These are phyloP conservation scores for Larimichthys crocea DNA, from an alignment of 2,113 vertebrate genomes.

Conservation along the genomic window DNA sequence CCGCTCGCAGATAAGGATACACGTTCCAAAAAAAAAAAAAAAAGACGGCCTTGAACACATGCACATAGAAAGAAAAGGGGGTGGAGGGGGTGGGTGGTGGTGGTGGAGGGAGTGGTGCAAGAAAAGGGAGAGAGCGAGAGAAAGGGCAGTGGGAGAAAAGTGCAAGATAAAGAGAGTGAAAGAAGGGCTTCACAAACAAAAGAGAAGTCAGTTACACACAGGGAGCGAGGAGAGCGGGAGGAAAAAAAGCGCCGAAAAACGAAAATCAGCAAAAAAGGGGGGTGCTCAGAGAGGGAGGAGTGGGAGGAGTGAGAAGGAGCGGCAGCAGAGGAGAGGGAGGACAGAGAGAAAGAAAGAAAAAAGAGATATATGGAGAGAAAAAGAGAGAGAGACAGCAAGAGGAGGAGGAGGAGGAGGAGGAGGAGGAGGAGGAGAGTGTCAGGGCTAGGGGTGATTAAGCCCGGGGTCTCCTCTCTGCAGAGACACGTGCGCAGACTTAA, in stretches of 20 bases:
- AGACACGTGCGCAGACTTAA: slow-evolving; percentile 87
- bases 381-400: slow-evolving; percentile 23
- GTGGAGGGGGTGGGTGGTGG: not conserved
- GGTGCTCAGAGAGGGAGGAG: slow-evolving; percentile 16
- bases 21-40: slow-evolving; percentile 44
- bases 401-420: slow-evolving; percentile 47
- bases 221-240: slow-evolving; percentile 40
- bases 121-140: slow-evolving; percentile 62
- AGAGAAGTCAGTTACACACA: slow-evolving; percentile 72
- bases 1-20: slow-evolving; percentile 47
- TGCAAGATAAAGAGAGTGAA: slow-evolving; percentile 57
- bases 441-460: slow-evolving; percentile 78
- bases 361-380: slow-evolving; percentile 57
- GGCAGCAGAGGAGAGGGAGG: slow-evolving; percentile 43
- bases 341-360: slow-evolving; percentile 25
- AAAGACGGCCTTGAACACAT: slow-evolving; percentile 32
- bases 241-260: slow-evolving; percentile 50
- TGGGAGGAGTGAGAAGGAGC: slow-evolving; percentile 66
- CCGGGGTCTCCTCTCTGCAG: slow-evolving; percentile 82
- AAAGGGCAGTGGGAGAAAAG: slow-evolving; percentile 59
- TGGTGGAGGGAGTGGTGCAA: slow-evolving; percentile 1
- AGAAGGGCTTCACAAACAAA: slow-evolving; percentile 66
- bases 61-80: slow-evolving; percentile 37
- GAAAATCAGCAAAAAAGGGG: slow-evolving; percentile 48
- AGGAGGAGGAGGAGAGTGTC: slow-evolving; percentile 65